Evolutionary conservation across 2,888 invertebrate species (phyloP), one percentile per base, ranked within the genome.

Genomic region (Scotopteryx bipunctaria): DNA sequence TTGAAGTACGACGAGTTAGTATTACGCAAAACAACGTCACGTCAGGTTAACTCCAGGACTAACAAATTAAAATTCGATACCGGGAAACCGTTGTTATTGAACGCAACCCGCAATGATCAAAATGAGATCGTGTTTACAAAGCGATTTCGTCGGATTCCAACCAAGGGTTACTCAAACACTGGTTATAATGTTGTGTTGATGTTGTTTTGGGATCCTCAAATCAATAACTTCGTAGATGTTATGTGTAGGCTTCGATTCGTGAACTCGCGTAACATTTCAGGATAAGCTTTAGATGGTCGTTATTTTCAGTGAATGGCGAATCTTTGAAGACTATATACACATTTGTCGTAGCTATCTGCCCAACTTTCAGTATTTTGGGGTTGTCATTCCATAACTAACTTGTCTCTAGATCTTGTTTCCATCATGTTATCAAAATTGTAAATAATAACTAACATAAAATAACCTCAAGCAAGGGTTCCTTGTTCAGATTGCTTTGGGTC

Each of bases 401-500:
- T n/a, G n/a, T n/a, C n/a, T n/a, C n/a, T n/a, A n/a, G n/a, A n/a
- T n/a, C n/a, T n/a, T n/a, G n/a, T n/a, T n/a, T n/a, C n/a, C n/a
- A n/a, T n/a, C n/a, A n/a, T n/a, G n/a, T n/a, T n/a, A n/a, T n/a
- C n/a, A n/a, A n/a, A n/a, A n/a, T n/a, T n/a, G n/a, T n/a, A n/a
- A n/a, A n/a, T n/a, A 27, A 27, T 9, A 27, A 27, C 3, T 11
- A 31, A 37, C 37, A 21, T 15, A 19, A 37, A 31, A 46, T 37
- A 31, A 9, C 13, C 40, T 17, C 8, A 16, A 25, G 35, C 29
- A 45, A 36, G 9, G 19, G 44, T 37, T 16, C 17, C 35, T 19
- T 15, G 33, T 40, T 27, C 19, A 44, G 33, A 40, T 44, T 35
- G 40, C 8, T 17, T 35, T 35, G 42, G 42, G 32, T 43, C 32